phyloP scores from a whole-genome alignment of 2,113 vertebrate genomes.

The Pseudorhombus dupliciocellatus region DNA sequence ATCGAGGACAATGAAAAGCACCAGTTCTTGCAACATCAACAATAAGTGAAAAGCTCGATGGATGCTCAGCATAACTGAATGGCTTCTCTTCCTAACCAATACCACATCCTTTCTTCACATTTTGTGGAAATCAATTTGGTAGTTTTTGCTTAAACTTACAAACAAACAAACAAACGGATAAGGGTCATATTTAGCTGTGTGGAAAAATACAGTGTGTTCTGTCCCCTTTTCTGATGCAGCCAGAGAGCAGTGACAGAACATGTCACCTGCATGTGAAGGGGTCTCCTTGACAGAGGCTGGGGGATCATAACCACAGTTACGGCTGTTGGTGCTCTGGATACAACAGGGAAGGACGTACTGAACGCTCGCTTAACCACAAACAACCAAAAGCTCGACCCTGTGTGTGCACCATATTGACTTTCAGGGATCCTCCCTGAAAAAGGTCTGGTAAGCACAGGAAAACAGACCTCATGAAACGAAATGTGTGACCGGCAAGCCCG shows the following conservation, averaged over 20 bases:
- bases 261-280: background rate
- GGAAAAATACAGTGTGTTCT: no score
- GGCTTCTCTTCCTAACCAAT: no score
- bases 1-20: no score
- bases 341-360: background rate
- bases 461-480: slow-evolving; percentile 43
- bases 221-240: background rate
- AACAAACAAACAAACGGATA: background rate
- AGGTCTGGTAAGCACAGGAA: slow-evolving; percentile 31
- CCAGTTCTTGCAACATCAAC: no score
- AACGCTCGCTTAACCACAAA: slow-evolving; percentile 9
- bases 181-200: background rate
- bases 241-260: background rate
- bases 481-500: slow-evolving; percentile 32
- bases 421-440: slow-evolving; percentile 10
- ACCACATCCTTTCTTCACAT: no score
- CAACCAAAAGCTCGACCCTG: slow-evolving; percentile 7
- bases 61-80: no score
- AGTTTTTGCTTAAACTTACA: no score
- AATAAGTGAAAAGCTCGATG: no score
- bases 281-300: background rate
- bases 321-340: background rate
- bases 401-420: slow-evolving; percentile 8
- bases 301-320: background rate
- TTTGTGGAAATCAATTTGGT: no score